phyloP scores from a whole-genome alignment of 2,113 vertebrate species.

The Furnarius figulus region DNA sequence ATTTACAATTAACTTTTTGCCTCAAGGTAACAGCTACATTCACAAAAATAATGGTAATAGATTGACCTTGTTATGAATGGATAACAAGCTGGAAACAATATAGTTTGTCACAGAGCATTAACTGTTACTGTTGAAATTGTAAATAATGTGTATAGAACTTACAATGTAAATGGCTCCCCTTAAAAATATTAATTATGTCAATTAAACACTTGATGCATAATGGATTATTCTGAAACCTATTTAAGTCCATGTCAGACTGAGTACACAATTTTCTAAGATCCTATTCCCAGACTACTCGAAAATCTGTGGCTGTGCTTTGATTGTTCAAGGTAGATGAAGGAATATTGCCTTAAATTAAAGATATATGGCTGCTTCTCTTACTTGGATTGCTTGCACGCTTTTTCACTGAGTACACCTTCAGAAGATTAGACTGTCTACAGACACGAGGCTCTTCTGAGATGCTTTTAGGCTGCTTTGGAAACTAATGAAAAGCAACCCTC shows the following conservation, averaged over 20 bases:
- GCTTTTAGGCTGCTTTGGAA: not conserved
- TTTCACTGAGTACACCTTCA: not conserved
- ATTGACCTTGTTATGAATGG: constrained; percentile 74
- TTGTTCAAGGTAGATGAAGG: not conserved
- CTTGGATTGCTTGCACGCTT: not conserved
- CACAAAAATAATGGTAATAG: constrained; percentile 74
- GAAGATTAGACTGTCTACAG: not conserved
- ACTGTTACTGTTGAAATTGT: constrained; percentile 67
- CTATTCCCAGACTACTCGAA: not conserved
- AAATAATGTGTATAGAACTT: constrained; percentile 60
- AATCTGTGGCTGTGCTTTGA: not conserved
- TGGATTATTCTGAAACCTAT: constrained; percentile 49
- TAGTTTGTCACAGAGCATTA: constrained; percentile 75
- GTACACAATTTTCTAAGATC: not conserved
- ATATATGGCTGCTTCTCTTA: not conserved
- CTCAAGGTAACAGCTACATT: constrained; percentile 72
- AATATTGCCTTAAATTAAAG: not conserved
- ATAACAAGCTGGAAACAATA: constrained; percentile 76
- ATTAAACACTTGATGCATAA: constrained; percentile 68
- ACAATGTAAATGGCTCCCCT: constrained; percentile 49
- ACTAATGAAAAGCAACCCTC: not conserved
- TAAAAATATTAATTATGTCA: constrained; percentile 74
- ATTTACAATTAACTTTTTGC: constrained; percentile 76
- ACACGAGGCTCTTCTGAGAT: not conserved
- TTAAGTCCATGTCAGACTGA: constrained; percentile 29